phyloP scores from a whole-genome alignment of 1,140 invertebrate species.

The Procambarus clarkii region DNA sequence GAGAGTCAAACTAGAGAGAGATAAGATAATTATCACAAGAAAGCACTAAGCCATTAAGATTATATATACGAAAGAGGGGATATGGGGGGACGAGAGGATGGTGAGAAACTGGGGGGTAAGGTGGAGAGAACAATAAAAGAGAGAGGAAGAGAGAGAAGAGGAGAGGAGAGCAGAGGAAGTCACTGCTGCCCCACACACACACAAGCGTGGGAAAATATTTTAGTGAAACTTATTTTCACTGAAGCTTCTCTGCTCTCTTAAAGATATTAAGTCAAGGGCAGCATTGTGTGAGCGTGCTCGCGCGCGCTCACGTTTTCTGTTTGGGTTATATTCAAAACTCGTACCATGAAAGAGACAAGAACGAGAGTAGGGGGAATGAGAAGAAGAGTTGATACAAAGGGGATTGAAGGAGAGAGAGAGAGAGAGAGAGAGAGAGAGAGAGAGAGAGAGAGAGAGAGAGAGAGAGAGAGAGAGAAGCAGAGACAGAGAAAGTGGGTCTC shows the following conservation, averaged over 20 bases:
- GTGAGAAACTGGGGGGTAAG: not conserved
- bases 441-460: not conserved
- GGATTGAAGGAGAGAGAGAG: not conserved
- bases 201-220: no score
- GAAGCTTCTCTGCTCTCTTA: no score
- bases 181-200: no score
- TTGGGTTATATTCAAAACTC: no score
- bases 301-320: no score
- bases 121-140: not conserved
- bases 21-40: no score
- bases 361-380: not conserved
- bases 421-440: not conserved
- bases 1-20: no score
- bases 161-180: not conserved
- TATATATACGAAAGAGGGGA: not conserved
- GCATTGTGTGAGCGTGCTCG: no score
- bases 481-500: not conserved
- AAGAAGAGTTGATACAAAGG: not conserved
- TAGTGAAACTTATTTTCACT: no score
- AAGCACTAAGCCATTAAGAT: no score
- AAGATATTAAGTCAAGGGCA: no score
- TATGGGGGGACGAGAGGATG: not conserved
- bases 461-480: not conserved
- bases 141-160: not conserved
- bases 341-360: not conserved